phyloP scores from a whole-genome alignment of 2,113 vertebrate genomes.

The Bubo bubo region DNA sequence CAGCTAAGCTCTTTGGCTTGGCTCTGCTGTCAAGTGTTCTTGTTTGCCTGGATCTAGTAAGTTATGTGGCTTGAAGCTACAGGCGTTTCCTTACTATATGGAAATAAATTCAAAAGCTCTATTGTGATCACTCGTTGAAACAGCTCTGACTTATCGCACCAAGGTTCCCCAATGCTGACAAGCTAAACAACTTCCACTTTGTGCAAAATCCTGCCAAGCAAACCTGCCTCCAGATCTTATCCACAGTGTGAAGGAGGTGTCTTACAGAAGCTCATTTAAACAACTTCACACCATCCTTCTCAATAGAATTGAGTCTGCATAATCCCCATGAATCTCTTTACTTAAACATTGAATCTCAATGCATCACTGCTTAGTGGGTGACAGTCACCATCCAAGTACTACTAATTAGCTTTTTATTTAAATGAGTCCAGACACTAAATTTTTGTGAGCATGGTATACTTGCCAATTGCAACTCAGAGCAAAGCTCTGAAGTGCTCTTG shows the following conservation, averaged over 20 bases:
- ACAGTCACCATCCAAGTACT: not conserved
- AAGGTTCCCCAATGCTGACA: not conserved
- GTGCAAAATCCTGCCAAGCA: not conserved
- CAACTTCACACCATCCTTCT: not conserved
- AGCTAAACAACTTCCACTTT: not conserved
- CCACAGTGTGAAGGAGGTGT: not conserved
- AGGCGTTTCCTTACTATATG: not conserved
- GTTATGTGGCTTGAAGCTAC: conserved; percentile 1
- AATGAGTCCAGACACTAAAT: not conserved
- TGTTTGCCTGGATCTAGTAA: not conserved
- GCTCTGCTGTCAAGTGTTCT: conserved; percentile 37
- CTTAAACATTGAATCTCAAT: not conserved
- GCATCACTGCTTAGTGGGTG: not conserved
- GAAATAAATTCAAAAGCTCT: conserved; percentile 36
- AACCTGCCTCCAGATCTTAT: not conserved
- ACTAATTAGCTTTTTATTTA: conserved; percentile 15
- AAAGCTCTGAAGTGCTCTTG: not conserved
- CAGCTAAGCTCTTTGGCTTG: conserved; percentile 39
- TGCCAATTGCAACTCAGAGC: not conserved
- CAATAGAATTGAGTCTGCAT: not conserved
- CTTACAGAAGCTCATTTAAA: not conserved
- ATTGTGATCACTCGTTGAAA: conserved; percentile 26
- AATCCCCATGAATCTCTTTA: not conserved
- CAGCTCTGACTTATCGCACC: not conserved
- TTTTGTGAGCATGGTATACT: not conserved